Percentiles rank a stretch among this genome's conserved stretches.
phyloP scores from a whole-genome alignment of 2,888 invertebrate genomes.

The Pristionchus arcanus region DNA sequence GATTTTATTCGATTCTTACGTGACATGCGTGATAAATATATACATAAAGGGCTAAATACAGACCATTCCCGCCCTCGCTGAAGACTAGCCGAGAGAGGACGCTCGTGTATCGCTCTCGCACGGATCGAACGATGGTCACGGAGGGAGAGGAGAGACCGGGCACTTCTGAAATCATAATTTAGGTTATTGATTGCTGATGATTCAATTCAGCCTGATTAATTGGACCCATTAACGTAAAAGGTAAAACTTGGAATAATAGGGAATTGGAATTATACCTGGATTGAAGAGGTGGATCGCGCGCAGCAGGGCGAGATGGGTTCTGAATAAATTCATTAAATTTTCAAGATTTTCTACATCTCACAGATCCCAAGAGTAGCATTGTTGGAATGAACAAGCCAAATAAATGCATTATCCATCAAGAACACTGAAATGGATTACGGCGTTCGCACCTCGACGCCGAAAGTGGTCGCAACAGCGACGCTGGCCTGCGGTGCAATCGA shows the following conservation, averaged over 20 bases:
- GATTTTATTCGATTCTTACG: no score
- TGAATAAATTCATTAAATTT: not conserved
- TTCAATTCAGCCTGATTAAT: no score
- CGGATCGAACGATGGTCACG: not conserved
- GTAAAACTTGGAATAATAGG: no score
- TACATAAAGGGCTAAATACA: not conserved
- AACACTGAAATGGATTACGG: no score
- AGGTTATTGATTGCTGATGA: no score
- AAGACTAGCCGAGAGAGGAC: constrained; percentile 1
- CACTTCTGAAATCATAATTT: constrained; percentile 35
- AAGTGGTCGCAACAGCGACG: constrained; percentile 1
- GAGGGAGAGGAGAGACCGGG: constrained; percentile 9
- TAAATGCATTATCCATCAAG: no score
- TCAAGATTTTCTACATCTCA: not conserved
- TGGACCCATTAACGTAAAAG: no score
- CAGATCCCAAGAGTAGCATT: no score
- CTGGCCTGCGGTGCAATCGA: constrained; percentile 24
- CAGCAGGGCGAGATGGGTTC: constrained; percentile 27
- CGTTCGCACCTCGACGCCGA: not conserved
- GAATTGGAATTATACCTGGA: not conserved
- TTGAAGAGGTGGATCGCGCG: constrained; percentile 45
- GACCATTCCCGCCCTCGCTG: constrained; percentile 32
- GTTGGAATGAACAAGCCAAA: no score
- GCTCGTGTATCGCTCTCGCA: constrained; percentile 25
- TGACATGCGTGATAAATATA: no score